Percentiles rank a stretch among this genome's conserved stretches.
Evolutionary conservation across 2,888 invertebrate species (phyloP).

Genomic region (Psylliodes chrysocephalus): DNA sequence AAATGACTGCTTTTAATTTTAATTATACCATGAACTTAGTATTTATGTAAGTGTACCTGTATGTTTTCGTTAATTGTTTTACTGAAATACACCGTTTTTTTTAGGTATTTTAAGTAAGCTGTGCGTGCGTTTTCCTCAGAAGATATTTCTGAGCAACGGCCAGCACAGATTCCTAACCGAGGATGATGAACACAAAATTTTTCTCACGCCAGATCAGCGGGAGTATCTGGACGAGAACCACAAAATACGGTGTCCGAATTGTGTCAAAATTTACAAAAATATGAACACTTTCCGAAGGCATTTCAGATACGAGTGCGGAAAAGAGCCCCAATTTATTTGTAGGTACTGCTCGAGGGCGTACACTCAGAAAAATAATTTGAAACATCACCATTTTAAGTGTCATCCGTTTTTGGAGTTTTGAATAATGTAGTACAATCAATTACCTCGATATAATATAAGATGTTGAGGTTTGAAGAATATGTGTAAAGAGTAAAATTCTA

Average conservation of each 20-base stretch:
- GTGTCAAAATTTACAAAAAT: constrained; percentile 43
- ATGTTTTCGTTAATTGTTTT: not conserved
- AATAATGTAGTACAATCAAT: no score
- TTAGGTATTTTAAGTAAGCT: not conserved
- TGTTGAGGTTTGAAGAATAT: no score
- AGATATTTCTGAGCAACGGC: not conserved
- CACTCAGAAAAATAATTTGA: constrained; percentile 55
- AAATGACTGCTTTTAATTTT: no score
- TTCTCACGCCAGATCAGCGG: constrained; percentile 1
- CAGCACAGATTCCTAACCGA: not conserved
- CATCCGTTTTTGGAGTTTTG: constrained; percentile 19
- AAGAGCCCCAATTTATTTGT: constrained; percentile 41
- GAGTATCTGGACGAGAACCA: not conserved
- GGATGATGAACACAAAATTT: not conserved
- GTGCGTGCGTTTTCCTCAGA: not conserved
- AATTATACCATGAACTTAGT: no score
- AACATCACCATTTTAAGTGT: constrained; percentile 47
- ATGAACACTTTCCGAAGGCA: constrained; percentile 45
- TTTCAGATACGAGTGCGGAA: constrained; percentile 50
- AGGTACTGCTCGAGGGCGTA: constrained; percentile 37
- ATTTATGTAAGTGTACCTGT: no score
- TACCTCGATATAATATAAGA: no score
- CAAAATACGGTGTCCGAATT: constrained; percentile 33
- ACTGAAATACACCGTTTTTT: no score
- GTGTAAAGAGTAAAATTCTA: no score